Conservation (phyloP, 1,140 invertebrate species). For the Sarcophaga bullata region DNA sequence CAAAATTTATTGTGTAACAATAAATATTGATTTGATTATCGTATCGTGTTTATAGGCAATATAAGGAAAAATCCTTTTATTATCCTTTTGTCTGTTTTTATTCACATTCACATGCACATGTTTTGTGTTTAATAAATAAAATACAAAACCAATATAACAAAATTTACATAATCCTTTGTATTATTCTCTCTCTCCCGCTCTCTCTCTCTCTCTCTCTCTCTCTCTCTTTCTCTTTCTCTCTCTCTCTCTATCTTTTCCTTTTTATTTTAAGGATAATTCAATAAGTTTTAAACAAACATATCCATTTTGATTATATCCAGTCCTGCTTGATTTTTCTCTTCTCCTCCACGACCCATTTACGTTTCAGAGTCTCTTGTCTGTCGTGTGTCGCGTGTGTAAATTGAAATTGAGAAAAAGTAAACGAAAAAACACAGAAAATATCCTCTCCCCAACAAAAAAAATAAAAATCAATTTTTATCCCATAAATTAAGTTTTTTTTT, state of each 20-base stretch:
- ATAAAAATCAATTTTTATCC: slow-evolving; percentile 19
- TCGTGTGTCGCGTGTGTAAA: not conserved
- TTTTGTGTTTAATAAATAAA: not conserved
- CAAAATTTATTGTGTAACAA: too few relatives aligned
- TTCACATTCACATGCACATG: too few relatives aligned
- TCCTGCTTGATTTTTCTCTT: not conserved
- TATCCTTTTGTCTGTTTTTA: too few relatives aligned
- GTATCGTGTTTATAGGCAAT: too few relatives aligned
- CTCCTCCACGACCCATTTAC: not conserved
- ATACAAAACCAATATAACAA: not conserved
- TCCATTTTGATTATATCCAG: not conserved
- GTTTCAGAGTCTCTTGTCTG: not conserved
- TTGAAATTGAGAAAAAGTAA: not conserved
- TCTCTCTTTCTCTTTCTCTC: too few relatives aligned
- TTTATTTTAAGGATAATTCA: not conserved
- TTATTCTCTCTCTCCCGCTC: too few relatives aligned
- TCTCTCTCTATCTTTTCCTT: too few relatives aligned
- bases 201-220: too few relatives aligned
- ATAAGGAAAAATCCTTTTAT: too few relatives aligned
- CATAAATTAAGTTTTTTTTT: not conserved
- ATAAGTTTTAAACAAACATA: not conserved
- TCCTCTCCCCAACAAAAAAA: too few relatives aligned
- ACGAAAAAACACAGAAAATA: not conserved
- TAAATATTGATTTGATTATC: too few relatives aligned
- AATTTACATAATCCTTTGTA: slow-evolving; percentile 22